Conservation (phyloP, 2,888 invertebrate genomes). For the Limnephilus marmoratus region DNA sequence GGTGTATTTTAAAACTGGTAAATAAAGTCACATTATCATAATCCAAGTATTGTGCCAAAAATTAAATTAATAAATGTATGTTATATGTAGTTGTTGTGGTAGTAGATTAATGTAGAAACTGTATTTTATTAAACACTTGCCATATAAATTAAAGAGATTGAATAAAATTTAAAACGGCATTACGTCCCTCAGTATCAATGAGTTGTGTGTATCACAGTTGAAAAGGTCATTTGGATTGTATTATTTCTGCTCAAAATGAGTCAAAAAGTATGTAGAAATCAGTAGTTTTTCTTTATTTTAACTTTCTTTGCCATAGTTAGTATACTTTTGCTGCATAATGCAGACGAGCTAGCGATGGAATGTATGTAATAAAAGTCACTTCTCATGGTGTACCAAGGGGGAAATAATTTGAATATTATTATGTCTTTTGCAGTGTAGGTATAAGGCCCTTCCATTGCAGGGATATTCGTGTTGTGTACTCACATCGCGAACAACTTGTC, state of each 20-base stretch:
- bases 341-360: too few species aligned
- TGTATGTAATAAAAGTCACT: too few species aligned
- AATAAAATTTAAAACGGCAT: not conserved
- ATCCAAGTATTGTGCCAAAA: constrained; percentile 42
- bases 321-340: not conserved
- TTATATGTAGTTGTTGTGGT: not conserved
- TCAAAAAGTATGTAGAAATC: not conserved
- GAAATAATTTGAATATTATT: not conserved
- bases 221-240: too few species aligned
- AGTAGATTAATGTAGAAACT: constrained; percentile 10
- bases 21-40: constrained; percentile 18
- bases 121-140: not conserved
- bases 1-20: not conserved
- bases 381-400: too few species aligned
- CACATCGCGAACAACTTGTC: too few species aligned
- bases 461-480: too few species aligned
- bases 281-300: not conserved
- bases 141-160: not conserved
- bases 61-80: constrained; percentile 8
- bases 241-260: not conserved
- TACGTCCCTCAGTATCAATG: not conserved
- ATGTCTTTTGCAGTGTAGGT: not conserved
- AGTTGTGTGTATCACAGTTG: not conserved
- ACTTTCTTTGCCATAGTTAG: not conserved
- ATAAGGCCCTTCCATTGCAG: too few species aligned